These are phyloP conservation scores for Sorex maritimensis DNA, from an alignment of 2,797 vertebrate genomes.

Conservation along the genomic window DNA sequence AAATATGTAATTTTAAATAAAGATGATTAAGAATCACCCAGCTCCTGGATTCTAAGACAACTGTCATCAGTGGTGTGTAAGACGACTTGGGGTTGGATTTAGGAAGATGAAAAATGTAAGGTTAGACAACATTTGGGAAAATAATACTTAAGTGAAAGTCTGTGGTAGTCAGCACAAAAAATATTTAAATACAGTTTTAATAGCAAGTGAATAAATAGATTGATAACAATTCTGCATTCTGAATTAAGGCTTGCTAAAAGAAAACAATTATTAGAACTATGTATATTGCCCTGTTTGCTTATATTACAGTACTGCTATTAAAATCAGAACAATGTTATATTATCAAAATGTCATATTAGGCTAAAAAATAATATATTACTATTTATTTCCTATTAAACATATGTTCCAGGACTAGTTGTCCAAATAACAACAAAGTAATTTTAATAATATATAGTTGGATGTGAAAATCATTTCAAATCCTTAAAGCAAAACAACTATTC, in stretches of 20 bases:
- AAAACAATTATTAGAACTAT: background rate
- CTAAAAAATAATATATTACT: background rate
- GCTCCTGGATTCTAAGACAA: background rate
- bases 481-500: background rate
- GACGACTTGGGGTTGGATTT: background rate
- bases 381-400: background rate
- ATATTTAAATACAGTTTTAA: background rate
- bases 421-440: slow-evolving; percentile 10
- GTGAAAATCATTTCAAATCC: background rate
- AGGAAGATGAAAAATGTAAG: background rate
- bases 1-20: background rate
- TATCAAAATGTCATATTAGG: background rate
- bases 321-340: background rate
- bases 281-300: background rate
- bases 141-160: background rate
- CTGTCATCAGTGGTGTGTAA: background rate
- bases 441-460: slow-evolving; percentile 27
- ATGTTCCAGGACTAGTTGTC: background rate
- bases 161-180: background rate
- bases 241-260: background rate
- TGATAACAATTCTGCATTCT: background rate
- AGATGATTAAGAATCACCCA: background rate
- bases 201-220: background rate
- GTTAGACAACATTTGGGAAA: background rate
- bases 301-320: background rate